Percentiles rank a stretch among this genome's conserved stretches.
Evolutionary conservation across 2,888 invertebrate genomes (phyloP).

Genomic region (Leptopilina drosophilae): DNA sequence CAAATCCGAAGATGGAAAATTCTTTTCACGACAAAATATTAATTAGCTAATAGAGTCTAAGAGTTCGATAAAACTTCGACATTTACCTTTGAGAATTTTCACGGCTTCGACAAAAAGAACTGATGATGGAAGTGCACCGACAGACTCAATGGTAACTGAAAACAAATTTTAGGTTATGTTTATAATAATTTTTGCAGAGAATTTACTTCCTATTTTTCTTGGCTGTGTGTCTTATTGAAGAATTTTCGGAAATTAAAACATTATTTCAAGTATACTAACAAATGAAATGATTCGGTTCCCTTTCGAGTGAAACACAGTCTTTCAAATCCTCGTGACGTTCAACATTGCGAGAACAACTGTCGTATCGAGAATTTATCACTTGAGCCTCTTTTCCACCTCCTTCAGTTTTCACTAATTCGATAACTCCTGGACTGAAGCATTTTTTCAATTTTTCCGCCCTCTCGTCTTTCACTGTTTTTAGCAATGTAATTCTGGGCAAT

Average conservation of each 20-base stretch:
- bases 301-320: slow-evolving; percentile 88
- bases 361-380: slow-evolving; percentile 92
- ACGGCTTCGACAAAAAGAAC: slow-evolving; percentile 93
- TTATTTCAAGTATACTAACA: slow-evolving; percentile 79
- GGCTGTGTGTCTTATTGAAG: too few species aligned
- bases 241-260: background rate
- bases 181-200: too few species aligned
- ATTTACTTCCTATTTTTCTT: too few species aligned
- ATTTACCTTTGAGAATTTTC: slow-evolving; percentile 90
- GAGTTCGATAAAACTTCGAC: slow-evolving; percentile 87
- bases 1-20: too few species aligned
- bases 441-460: slow-evolving; percentile 89
- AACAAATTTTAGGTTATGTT: slow-evolving; percentile 58
- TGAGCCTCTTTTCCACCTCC: slow-evolving; percentile 82
- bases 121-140: slow-evolving; percentile 91
- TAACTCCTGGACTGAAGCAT: slow-evolving; percentile 97
- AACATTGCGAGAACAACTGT: slow-evolving; percentile 95
- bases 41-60: slow-evolving; percentile 69
- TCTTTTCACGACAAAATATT: too few species aligned
- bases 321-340: slow-evolving; percentile 92
- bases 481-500: slow-evolving; percentile 90
- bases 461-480: slow-evolving; percentile 86
- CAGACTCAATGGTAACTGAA: slow-evolving; percentile 93
- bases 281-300: slow-evolving; percentile 95
- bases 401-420: slow-evolving; percentile 81